Base-by-base conservation (phyloP, 1,140 invertebrate species). In the Argopecten irradians region DNA sequence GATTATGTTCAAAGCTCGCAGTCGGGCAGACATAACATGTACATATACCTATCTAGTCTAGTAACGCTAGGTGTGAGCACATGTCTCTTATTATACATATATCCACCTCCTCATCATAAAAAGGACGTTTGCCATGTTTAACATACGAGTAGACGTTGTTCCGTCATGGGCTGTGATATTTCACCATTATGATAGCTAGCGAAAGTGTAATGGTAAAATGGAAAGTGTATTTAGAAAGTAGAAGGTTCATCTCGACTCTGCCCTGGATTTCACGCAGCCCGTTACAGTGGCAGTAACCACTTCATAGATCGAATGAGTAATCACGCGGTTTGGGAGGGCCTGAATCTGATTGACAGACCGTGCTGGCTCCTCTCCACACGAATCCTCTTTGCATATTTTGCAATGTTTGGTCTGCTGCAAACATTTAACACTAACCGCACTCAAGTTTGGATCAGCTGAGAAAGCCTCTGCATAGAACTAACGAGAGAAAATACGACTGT, bases 71-170 rank as follows among this genome's bases (percentile, higher is more conserved):
- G 55, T 71, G 55, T n/a, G 55, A n/a, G 55, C 55, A 71, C 55
- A 71, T 71, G 55, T 71, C 55, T 71, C n/a, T n/a, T 71, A 71
- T 71, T 71, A 28, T 71, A n/a, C 11, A 71, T 2, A 55, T 19
- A 71, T 71, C 55, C 55, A 71, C n/a, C 55, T 71, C 55, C 55
- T 71, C 55, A 71, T 71, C 55, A 71, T 71, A 71, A 71, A 71
- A 71, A 71, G 5, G 55, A 28, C 55, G 8, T 28, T 71, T 71
- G 55, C 55, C 8, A 71, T 28, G 55, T 71, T 71, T 7, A 28
- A 71, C 55, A 71, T 71, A 71, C 55, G 55, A 71, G 55, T 71
- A 71, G n/a, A n/a, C 14, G 55, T 71, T 28, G 55, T 71, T 71
- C 55, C 55, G 55, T 71, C 55, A 71, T 71, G 55, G 55, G 55